Evolutionary conservation across 2,888 invertebrate species (phyloP).

Genomic region (Timandra comae): DNA sequence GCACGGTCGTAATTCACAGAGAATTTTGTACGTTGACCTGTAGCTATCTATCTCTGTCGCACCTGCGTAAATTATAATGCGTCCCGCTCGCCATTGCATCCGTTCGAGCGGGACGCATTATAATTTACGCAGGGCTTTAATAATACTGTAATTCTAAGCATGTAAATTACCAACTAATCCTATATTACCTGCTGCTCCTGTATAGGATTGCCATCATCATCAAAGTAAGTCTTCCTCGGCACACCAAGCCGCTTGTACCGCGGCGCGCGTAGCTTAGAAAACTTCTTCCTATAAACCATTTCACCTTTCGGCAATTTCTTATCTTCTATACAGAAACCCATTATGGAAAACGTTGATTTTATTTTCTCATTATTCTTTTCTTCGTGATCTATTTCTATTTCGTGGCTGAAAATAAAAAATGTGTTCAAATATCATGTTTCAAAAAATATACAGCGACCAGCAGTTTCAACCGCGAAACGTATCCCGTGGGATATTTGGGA

Average conservation of each 20-base stretch:
- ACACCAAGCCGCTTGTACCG: conserved; percentile 45
- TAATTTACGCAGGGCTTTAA: not conserved
- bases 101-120: too few species aligned
- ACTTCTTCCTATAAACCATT: conserved; percentile 80
- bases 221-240: conserved; percentile 79
- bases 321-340: conserved; percentile 71
- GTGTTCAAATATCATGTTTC: too few species aligned
- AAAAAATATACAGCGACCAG: too few species aligned
- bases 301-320: conserved; percentile 68
- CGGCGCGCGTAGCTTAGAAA: conserved; percentile 73
- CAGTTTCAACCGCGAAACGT: too few species aligned
- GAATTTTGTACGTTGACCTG: too few species aligned
- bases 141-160: not conserved
- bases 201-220: conserved; percentile 79
- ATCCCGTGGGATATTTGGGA: too few species aligned
- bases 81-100: too few species aligned
- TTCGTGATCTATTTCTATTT: conserved; percentile 64
- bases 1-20: too few species aligned
- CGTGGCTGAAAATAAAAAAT: conserved; percentile 76
- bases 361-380: conserved; percentile 74
- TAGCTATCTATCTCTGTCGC: too few species aligned
- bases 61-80: too few species aligned
- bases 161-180: not conserved
- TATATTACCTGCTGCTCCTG: conserved; percentile 43
- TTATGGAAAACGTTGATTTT: conserved; percentile 79